These are phyloP conservation scores for Hippoglossus stenolepis DNA, from an alignment of 2,113 vertebrate genomes.

Conservation along the genomic window DNA sequence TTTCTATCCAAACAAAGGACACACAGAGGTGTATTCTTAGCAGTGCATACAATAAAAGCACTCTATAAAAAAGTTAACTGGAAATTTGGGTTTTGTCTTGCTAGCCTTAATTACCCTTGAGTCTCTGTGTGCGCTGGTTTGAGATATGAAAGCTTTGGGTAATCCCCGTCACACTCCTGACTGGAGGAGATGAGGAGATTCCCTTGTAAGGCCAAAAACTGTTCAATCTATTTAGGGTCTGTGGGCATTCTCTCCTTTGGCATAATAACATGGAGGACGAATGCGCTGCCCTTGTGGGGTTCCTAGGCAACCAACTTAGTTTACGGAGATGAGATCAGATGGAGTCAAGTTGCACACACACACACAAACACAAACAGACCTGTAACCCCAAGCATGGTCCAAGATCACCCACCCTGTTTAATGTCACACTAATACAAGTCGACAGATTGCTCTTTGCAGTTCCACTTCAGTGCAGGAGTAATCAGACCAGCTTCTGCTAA, in stretches of 20 bases:
- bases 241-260: constrained; percentile 54
- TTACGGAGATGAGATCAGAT: constrained; percentile 46
- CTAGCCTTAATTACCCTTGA: constrained; percentile 31
- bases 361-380: constrained; percentile 27
- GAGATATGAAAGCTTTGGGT: constrained; percentile 23
- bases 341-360: constrained; percentile 58
- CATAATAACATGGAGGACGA: constrained; percentile 48
- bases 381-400: constrained; percentile 6
- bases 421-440: constrained; percentile 46
- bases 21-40: constrained; percentile 27
- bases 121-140: constrained; percentile 9
- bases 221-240: constrained; percentile 39
- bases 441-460: constrained; percentile 25
- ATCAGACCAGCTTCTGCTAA: constrained; percentile 13
- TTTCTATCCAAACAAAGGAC: constrained; percentile 1
- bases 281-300: constrained; percentile 25
- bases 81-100: constrained; percentile 41
- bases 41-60: constrained; percentile 3
- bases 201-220: constrained; percentile 66
- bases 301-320: constrained; percentile 47
- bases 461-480: constrained; percentile 10
- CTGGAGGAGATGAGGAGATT: constrained; percentile 35
- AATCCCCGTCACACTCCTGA: constrained; percentile 3
- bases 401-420: constrained; percentile 23
- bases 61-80: constrained; percentile 14